Evolutionary conservation across 2,888 invertebrate species (phyloP), one percentile per base, ranked within the genome.

Genomic region (Marasmarcha lunaedactyla): DNA sequence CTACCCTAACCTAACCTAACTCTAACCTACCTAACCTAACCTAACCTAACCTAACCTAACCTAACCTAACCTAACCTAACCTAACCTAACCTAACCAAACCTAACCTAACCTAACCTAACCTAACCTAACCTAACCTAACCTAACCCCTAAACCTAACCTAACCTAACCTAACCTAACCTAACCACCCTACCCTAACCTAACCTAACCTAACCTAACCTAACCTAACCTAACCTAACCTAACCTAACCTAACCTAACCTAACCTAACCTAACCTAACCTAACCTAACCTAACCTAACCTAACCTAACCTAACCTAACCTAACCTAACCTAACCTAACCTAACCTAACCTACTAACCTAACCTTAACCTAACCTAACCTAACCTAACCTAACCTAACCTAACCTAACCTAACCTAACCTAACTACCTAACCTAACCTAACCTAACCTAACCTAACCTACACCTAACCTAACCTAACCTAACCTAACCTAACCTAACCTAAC

Each of bases 351-450:
- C 35, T 35, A 35, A 39, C 34, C 39, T 35, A 35, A 39, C 34
- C 39, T 35, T 25, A 39, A 15, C n/a, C 39, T 35, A 35, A 39
- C 34, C 39, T 35, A 35, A 39, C 33, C 39, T 35, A 34, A 39
- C 33, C 20, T 20, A 20, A 20, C 20, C 20, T 20, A 30, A 30
- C 30, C 30, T 30, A 46, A 46, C 46, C 46, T 46, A 46, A 46
- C 43, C 47, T 42, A 44, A 44, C 42, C 46, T 43, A 44, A 43
- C 46, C 46, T 43, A 44, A 46, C 46, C 46, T 46, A 44, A 47
- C 46, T 45, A 44, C 20, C 7, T 5, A 20, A 3, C 20, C 7
- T 5, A 47, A 47, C 46, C 44, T 43, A 46, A 44, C 46, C n/a
- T n/a, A n/a, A n/a, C n/a, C n/a, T n/a, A n/a, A n/a, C n/a, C n/a